A percentile compares a stretch with the other conserved stretches of the same genome.
These are phyloP conservation scores for Heterohyrax brucei DNA, from an alignment of 2,797 vertebrate genomes.

Conservation along the genomic window DNA sequence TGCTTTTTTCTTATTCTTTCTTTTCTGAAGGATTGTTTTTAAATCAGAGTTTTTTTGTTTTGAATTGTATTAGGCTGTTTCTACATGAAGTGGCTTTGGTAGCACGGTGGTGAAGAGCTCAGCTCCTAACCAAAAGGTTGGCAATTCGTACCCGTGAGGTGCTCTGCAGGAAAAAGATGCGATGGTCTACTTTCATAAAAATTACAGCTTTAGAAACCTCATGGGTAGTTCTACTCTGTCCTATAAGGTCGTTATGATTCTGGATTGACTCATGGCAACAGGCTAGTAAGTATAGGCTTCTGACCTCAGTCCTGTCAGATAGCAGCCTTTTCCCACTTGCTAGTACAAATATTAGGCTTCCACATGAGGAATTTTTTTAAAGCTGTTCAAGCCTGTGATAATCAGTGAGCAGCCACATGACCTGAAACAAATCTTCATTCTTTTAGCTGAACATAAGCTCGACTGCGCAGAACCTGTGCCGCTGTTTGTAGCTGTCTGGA, in stretches of 20 bases:
- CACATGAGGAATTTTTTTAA: conserved; percentile 50
- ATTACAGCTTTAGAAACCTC: background rate
- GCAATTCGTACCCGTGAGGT: too few species aligned
- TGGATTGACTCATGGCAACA: background rate
- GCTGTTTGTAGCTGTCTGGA: background rate
- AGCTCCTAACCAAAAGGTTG: background rate
- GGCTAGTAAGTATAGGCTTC: background rate
- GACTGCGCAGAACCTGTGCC: background rate
- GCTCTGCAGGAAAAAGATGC: too few species aligned
- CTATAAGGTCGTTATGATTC: background rate
- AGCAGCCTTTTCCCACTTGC: conserved; percentile 54
- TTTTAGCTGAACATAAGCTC: conserved; percentile 15
- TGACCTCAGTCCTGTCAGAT: conserved; percentile 51
- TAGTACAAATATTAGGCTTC: conserved; percentile 79
- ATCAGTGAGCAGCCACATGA: conserved; percentile 54
- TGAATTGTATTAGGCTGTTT: conserved; percentile 49
- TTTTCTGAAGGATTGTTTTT: conserved; percentile 45
- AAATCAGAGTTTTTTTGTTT: conserved; percentile 19
- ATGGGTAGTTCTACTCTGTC: background rate
- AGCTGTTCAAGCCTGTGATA: conserved; percentile 70
- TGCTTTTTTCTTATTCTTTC: background rate
- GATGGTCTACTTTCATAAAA: too few species aligned
- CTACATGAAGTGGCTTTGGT: background rate
- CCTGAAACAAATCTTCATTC: conserved; percentile 49
- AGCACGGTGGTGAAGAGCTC: background rate